Evolutionary conservation across 2,113 vertebrate species (phyloP), one percentile per base, ranked within the genome.

Genomic region (Hassar affinis): DNA sequence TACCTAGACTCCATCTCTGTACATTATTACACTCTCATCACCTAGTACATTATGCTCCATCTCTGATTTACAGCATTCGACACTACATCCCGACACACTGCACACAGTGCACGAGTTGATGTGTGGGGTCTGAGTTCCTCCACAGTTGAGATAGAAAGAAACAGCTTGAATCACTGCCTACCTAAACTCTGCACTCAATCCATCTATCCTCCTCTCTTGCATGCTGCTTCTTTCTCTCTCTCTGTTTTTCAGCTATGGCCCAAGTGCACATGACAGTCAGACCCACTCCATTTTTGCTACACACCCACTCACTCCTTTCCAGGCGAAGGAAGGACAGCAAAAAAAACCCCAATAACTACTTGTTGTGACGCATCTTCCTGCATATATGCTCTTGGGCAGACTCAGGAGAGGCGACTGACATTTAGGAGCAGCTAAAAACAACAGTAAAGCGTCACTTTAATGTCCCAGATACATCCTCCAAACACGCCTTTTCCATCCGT

Each of bases 401-500:
- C 92, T 93, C 90, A 64, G 88, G 93, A 92, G 92, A 93, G 89
- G 87, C 89, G 87, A 91, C 90, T 92, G 91, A 93, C 92, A 94
- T 94, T 94, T 93, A 90, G 90, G 91, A 90, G 84, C 89, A 87
- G 90, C 87, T 90, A 91, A 85, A 91, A 92, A 95, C 93, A 93
- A 93, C 91, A 89, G 81, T 27, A 79, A 88, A 90, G 85, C 88
- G 89, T 87, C 89, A 90, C 92, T 93, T 91, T 93, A 94, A 93
- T 92, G 93, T 93, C 92, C 92, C 88, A 89, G 88, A 91, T 91
- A 88, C 88, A 56, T 92, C 90, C 89, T 91, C 89, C 92, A 92
- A 94, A 94, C 94, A 95, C 89, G 90, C 89, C 90, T 95, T 94
- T 94, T 94, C 94, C 94, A 95, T 95, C 93, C 91, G 89, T 92